Evolutionary conservation across 2,113 vertebrate species (phyloP).

Genomic region (Drymodes brunneopygia): DNA sequence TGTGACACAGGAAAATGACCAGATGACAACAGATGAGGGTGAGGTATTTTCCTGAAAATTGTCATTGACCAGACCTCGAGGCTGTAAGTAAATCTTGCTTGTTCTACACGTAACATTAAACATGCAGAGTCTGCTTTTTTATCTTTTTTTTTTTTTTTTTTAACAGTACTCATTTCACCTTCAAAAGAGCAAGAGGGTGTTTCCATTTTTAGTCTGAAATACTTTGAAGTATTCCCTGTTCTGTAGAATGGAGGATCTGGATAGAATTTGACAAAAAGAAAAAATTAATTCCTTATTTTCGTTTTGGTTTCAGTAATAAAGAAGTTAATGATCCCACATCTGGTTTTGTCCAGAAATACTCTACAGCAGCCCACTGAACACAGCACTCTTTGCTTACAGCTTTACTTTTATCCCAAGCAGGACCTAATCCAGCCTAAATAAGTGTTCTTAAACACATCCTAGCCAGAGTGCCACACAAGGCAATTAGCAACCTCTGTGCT

Average conservation of each 20-base stretch:
- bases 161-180: not conserved
- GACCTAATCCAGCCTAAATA: not conserved
- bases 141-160: not conserved
- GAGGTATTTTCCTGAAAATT: not conserved
- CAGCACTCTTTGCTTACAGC: not conserved
- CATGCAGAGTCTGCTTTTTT: not conserved
- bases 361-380: not conserved
- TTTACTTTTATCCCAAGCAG: not conserved
- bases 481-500: not conserved
- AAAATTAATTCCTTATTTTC: slow-evolving; percentile 41
- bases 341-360: not conserved
- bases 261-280: not conserved
- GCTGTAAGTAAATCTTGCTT: not conserved
- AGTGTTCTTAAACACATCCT: not conserved
- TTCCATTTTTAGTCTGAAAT: slow-evolving; percentile 46
- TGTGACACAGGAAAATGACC: not conserved
- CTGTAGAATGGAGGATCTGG: not conserved
- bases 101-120: not conserved
- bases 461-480: not conserved
- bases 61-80: not conserved
- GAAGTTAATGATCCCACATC: slow-evolving; percentile 42
- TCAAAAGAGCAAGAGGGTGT: slow-evolving; percentile 5
- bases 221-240: slow-evolving; percentile 43
- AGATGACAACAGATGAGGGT: not conserved
- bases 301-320: slow-evolving; percentile 17